Conservation (phyloP, 2,888 invertebrate species). For the Pollenia angustigena region DNA sequence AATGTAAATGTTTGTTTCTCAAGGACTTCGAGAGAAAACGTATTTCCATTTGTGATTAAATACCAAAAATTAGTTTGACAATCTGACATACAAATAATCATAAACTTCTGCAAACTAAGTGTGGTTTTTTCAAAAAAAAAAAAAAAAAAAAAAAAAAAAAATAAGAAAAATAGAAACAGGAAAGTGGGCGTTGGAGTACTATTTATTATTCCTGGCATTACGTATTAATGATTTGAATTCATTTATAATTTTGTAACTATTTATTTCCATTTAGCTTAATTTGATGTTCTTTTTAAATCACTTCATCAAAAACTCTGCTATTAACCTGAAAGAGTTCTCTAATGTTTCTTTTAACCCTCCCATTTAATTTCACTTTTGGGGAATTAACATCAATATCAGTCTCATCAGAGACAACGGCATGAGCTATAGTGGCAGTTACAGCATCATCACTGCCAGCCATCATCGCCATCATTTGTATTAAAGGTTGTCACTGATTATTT, state of each 20-base stretch:
- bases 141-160: constrained; percentile 9
- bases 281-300: constrained; percentile 30
- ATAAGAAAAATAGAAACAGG: not conserved
- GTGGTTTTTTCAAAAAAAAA: constrained; percentile 25
- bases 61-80: constrained; percentile 39
- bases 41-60: constrained; percentile 37
- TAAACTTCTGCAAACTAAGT: constrained; percentile 31
- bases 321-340: constrained; percentile 57
- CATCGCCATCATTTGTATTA: constrained; percentile 57
- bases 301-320: constrained; percentile 38
- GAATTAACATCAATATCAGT: constrained; percentile 58
- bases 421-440: constrained; percentile 19
- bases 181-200: not conserved
- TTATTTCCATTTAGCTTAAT: constrained; percentile 49
- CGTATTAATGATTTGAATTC: constrained; percentile 55
- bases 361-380: constrained; percentile 42
- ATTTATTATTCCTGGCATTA: constrained; percentile 29
- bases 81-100: constrained; percentile 46
- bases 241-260: constrained; percentile 60
- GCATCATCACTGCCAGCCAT: constrained; percentile 32
- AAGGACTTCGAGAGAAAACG: not conserved
- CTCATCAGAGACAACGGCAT: constrained; percentile 31
- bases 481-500: constrained; percentile 72
- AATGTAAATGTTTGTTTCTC: constrained; percentile 36
- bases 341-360: constrained; percentile 37